Conservation (phyloP, 2,113 vertebrate genomes). For the Polypterus bichir region DNA sequence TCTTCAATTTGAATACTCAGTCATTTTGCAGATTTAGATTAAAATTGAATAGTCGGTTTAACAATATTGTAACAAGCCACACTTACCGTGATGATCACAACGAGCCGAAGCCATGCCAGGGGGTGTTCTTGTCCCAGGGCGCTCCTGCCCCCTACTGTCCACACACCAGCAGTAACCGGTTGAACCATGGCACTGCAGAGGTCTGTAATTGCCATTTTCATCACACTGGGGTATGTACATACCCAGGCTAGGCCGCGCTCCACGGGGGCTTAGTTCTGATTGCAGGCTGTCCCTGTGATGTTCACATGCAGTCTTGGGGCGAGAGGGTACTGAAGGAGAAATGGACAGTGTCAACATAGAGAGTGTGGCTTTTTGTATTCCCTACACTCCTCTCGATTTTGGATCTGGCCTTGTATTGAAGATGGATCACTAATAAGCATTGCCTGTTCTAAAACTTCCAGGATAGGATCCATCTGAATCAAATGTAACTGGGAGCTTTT, state of each 20-base stretch:
- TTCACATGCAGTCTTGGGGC: constrained; percentile 30
- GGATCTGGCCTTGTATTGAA: too few relatives aligned
- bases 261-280: constrained; percentile 18
- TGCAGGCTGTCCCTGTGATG: constrained; percentile 21
- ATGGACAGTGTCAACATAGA: background rate
- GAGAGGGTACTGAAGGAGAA: background rate
- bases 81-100: constrained; percentile 53
- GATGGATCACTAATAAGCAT: too few relatives aligned
- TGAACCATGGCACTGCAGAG: constrained; percentile 44
- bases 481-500: too few relatives aligned
- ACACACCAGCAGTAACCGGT: constrained; percentile 51
- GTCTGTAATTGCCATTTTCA: constrained; percentile 34
- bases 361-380: too few relatives aligned
- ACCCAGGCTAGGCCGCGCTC: constrained; percentile 12
- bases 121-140: constrained; percentile 35
- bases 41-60: too few relatives aligned
- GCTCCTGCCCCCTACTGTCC: constrained; percentile 26
- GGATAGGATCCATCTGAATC: too few relatives aligned
- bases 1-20: too few relatives aligned
- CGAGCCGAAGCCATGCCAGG: constrained; percentile 33
- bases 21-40: too few relatives aligned
- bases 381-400: too few relatives aligned
- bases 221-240: constrained; percentile 45
- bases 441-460: too few relatives aligned
- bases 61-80: too few relatives aligned